These are phyloP conservation scores for Nephrotoma flavescens DNA, from an alignment of 2,888 invertebrate genomes.

Conservation along the genomic window DNA sequence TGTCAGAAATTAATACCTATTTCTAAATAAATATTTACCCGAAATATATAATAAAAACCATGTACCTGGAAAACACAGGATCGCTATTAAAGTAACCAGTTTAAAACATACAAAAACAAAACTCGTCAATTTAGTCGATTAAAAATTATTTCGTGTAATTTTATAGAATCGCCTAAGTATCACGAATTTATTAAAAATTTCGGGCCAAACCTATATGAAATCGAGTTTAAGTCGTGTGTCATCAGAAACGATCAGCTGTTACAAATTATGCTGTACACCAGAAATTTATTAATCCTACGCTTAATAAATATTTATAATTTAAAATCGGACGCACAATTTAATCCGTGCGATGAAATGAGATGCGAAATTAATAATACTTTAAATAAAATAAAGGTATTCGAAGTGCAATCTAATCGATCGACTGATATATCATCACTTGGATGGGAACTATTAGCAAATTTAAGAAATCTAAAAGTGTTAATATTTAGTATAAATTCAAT, in stretches of 20 bases:
- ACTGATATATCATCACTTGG: background rate
- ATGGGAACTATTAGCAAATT: background rate
- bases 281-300: background rate
- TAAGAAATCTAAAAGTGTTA: background rate
- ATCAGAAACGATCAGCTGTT: background rate
- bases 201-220: background rate
- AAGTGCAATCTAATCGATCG: background rate
- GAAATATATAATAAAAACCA: no score
- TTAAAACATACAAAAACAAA: background rate
- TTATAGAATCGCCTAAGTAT: background rate
- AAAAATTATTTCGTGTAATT: background rate
- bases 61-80: no score
- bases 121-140: background rate
- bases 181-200: background rate
- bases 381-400: no score
- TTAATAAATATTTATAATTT: background rate
- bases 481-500: background rate
- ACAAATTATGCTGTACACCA: background rate
- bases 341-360: background rate
- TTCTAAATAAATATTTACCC: no score
- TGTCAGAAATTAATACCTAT: no score
- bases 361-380: background rate
- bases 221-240: background rate
- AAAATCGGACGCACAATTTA: background rate
- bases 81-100: no score